These are phyloP conservation scores for Rhinolophus ferrumequinum DNA, from an alignment of 2,113 vertebrate species.

Conservation along the genomic window DNA sequence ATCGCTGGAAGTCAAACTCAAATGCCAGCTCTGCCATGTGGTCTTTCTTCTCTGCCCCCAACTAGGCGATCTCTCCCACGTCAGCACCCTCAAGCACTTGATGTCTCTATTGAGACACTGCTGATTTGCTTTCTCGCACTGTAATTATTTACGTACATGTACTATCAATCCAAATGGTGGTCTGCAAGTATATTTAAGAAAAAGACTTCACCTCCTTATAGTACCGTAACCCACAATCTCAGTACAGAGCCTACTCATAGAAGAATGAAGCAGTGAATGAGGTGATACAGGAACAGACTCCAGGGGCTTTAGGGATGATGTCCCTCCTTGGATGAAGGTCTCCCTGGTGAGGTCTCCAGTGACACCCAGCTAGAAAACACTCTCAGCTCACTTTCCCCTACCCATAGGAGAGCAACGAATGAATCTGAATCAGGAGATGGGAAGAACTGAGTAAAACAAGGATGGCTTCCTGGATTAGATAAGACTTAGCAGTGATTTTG, in stretches of 20 bases:
- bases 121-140: not conserved
- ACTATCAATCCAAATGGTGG: not conserved
- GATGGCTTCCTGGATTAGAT: not conserved
- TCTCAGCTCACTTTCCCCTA: not conserved
- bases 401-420: not conserved
- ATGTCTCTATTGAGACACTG: not conserved
- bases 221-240: not conserved
- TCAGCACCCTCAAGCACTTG: not conserved
- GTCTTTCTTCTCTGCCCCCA: not conserved
- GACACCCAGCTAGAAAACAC: not conserved
- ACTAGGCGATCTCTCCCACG: not conserved
- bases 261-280: not conserved
- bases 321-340: not conserved
- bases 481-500: not conserved
- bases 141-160: not conserved
- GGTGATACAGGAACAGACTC: not conserved
- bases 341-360: not conserved
- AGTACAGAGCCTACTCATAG: not conserved
- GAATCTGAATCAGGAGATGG: not conserved
- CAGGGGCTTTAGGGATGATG: not conserved
- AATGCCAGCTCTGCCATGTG: not conserved
- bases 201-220: not conserved
- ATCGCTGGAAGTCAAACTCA: slow-evolving; percentile 46
- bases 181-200: not conserved
- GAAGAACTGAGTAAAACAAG: not conserved